Conservation (phyloP, 2,113 vertebrate genomes). For the Cisticola juncidis region DNA sequence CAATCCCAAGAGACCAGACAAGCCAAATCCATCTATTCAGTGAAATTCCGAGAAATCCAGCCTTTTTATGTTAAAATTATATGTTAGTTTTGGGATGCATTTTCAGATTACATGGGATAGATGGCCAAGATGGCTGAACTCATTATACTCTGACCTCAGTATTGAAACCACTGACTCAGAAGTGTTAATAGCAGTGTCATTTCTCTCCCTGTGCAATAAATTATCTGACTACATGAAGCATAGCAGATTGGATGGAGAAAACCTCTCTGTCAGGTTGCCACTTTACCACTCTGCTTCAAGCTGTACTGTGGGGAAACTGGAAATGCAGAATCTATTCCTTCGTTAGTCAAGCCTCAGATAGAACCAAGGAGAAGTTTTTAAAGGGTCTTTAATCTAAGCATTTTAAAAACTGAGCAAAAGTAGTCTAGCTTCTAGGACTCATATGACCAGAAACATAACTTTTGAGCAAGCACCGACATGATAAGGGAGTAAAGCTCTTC, state of each 20-base stretch:
- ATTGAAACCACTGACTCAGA: neutral
- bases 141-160: neutral
- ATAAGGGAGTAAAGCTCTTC: neutral
- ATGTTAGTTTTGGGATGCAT: neutral
- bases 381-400: neutral
- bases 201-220: neutral
- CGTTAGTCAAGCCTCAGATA: neutral
- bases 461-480: neutral
- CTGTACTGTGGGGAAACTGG: neutral
- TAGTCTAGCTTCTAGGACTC: neutral
- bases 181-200: neutral
- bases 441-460: neutral
- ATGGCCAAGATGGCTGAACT: neutral
- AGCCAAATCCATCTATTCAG: neutral
- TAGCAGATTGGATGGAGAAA: neutral
- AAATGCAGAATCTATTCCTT: neutral
- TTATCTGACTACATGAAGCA: neutral
- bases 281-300: neutral
- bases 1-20: neutral
- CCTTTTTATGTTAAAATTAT: neutral
- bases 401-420: neutral
- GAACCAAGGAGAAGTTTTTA: neutral
- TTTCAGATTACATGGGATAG: neutral
- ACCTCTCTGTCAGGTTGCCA: neutral
- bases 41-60: neutral